Base-by-base conservation (phyloP, 2,888 invertebrate species). In the Sminthurides aquaticus region DNA sequence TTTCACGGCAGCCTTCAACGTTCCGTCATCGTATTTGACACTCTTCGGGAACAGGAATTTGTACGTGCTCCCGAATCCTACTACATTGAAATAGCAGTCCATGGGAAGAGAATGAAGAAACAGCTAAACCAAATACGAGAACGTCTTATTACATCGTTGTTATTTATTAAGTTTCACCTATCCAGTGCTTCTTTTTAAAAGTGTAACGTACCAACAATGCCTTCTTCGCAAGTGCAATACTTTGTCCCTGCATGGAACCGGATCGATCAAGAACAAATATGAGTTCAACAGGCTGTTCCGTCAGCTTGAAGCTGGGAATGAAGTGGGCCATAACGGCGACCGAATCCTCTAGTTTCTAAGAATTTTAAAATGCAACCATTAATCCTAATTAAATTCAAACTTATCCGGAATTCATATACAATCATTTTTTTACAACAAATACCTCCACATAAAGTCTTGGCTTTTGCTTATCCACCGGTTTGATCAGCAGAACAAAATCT, bases 391-490 rank as follows among this genome's bases (percentile, higher is more conserved):
- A 18, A 43, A 43, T n/a, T n/a, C n/a, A n/a, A n/a, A 43, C 11
- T 18, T 18, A 11, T 43, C 43, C 8, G 43, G 18, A 11, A 18
- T 43, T 11, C 8, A 43, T 20, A n/a, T n/a, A 15, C n/a, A 24
- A 43, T 8, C 24, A 11, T 15, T 29, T 28, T 15, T 57, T 56
- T 27, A 18, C 29, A 11, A 25, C 8, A 34, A 43, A 27, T 68
- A 67, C 73, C 72, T 81, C 80, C 8, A 79, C 77, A 77, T 80
- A 80, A 77, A 81, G 77, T 55, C 80, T 68, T 2, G 81, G 80
- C 8, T 78, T 77, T 69, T 80, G 79, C 54, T 79, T 76, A 65
- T 80, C 78, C n/a, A 78, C 78, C 27, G 80, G 74, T 24, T 75
- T 74, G 60, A 80, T 76, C 49, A 77, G 71, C 28, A 81, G 75